Conservation (phyloP, 2,888 invertebrate species). For the Antitype chi region DNA sequence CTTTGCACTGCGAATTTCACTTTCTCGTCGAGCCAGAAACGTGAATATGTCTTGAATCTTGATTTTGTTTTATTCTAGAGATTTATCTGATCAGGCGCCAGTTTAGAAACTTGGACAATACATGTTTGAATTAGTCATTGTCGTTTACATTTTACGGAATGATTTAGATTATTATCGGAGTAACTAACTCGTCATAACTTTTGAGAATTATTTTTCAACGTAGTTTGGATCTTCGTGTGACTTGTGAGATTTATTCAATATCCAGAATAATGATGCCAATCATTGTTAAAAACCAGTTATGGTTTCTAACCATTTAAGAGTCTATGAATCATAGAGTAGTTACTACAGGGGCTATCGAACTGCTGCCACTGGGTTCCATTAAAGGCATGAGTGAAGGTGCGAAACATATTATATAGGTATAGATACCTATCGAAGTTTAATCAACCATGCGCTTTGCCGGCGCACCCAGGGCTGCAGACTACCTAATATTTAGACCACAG, state of each 20-base stretch:
- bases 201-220: not conserved
- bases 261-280: not conserved
- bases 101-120: conserved; percentile 25
- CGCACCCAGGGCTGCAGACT: not conserved
- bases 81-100: conserved; percentile 7
- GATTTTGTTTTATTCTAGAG: conserved; percentile 39
- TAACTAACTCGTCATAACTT: not conserved
- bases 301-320: conserved; percentile 6
- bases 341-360: conserved; percentile 14
- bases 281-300: conserved; percentile 4
- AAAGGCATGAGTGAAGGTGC: conserved; percentile 2
- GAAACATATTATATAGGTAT: not conserved
- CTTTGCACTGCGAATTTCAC: conserved; percentile 52
- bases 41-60: conserved; percentile 44
- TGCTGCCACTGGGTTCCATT: not conserved
- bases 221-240: not conserved
- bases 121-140: not conserved
- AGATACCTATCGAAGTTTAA: conserved; percentile 3
- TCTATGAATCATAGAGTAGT: conserved; percentile 12
- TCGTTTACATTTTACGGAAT: not conserved
- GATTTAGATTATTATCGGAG: conserved; percentile 3
- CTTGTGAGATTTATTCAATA: not conserved
- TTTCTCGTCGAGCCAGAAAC: conserved; percentile 50
- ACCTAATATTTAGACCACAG: not conserved
- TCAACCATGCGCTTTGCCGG: not conserved